phyloP scores from a whole-genome alignment of 2,888 invertebrate genomes.

The Crematogaster levior region DNA sequence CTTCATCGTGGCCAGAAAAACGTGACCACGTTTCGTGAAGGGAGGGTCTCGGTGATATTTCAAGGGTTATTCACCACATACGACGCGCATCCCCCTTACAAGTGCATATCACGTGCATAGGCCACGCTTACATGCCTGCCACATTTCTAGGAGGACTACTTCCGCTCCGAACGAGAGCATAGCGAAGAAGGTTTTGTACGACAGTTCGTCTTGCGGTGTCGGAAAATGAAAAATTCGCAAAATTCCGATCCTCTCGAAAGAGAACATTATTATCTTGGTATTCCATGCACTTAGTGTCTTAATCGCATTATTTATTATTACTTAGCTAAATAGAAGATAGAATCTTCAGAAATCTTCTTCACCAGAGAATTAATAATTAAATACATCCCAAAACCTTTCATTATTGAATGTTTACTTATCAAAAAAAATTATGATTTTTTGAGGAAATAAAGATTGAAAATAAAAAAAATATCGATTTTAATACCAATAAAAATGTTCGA shows the following conservation, averaged over 20 bases:
- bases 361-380: background rate
- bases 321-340: background rate
- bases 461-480: background rate
- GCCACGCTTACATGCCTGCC: constrained; percentile 22
- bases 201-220: background rate
- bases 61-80: constrained; percentile 66
- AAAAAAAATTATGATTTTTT: background rate
- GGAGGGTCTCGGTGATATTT: constrained; percentile 70
- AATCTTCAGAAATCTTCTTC: background rate
- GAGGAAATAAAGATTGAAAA: background rate
- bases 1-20: constrained; percentile 50
- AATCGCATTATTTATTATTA: background rate
- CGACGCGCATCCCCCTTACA: constrained; percentile 52
- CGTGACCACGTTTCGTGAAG: constrained; percentile 61
- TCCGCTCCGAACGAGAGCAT: constrained; percentile 10
- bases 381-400: background rate
- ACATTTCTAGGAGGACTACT: constrained; percentile 25
- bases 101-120: constrained; percentile 56
- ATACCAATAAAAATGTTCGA: background rate
- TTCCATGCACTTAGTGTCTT: too few species aligned
- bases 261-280: background rate
- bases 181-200: constrained; percentile 8
- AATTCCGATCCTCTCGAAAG: constrained; percentile 1
- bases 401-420: background rate
- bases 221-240: constrained; percentile 22